These are phyloP conservation scores for Nothobranchius kuhntae DNA, from an alignment of 2,113 vertebrate genomes.

Conservation along the genomic window DNA sequence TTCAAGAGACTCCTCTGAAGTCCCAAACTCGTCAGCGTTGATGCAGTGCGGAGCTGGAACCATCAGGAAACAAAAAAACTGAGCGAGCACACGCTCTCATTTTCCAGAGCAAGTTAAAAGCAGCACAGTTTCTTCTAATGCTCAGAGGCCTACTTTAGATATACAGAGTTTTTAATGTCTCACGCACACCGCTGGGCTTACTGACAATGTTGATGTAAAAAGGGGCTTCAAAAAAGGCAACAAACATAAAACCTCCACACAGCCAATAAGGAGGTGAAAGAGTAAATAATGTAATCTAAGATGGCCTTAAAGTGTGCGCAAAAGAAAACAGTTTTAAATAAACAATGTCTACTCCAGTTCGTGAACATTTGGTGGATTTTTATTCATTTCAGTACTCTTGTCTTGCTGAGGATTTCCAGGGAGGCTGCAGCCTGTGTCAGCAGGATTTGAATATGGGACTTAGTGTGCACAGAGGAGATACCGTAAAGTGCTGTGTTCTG, in stretches of 20 bases:
- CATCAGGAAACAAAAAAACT: slow-evolving; percentile 75
- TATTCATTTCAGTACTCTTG: neutral
- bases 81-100: slow-evolving; percentile 70
- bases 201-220: slow-evolving; percentile 63
- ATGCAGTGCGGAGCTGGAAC: slow-evolving; percentile 66
- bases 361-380: slow-evolving; percentile 1
- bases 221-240: slow-evolving; percentile 59
- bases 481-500: slow-evolving; percentile 35
- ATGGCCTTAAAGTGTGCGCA: neutral
- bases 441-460: slow-evolving; percentile 13
- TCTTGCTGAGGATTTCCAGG: slow-evolving; percentile 6
- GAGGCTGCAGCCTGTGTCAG: slow-evolving; percentile 15
- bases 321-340: neutral
- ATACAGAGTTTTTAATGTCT: slow-evolving; percentile 71
- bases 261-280: slow-evolving; percentile 27
- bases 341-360: slow-evolving; percentile 15
- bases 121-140: slow-evolving; percentile 70
- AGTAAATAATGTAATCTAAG: slow-evolving; percentile 57
- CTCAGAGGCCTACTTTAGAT: slow-evolving; percentile 75
- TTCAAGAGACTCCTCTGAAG: slow-evolving; percentile 78
- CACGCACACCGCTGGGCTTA: slow-evolving; percentile 67
- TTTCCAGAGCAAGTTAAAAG: slow-evolving; percentile 75
- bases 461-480: slow-evolving; percentile 11
- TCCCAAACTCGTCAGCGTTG: slow-evolving; percentile 70
- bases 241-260: slow-evolving; percentile 55